These are phyloP conservation scores for Bicyclus anynana DNA, from an alignment of 1,140 invertebrate genomes.

Conservation along the genomic window DNA sequence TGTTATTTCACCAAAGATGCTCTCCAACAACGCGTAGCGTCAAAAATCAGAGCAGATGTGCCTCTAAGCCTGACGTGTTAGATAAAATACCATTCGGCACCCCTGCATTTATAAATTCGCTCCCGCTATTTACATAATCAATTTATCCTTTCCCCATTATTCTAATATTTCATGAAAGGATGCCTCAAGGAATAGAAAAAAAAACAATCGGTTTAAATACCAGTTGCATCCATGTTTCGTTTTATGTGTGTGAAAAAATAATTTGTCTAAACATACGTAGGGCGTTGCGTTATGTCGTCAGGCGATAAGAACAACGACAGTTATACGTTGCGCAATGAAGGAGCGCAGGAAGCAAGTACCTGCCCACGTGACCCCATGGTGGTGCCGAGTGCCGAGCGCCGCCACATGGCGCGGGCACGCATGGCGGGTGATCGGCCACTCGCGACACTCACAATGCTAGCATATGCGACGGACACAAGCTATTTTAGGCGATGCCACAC, in stretches of 20 bases:
- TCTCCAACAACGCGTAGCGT: slow-evolving; percentile 32
- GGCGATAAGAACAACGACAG: slow-evolving; percentile 39
- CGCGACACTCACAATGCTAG: slow-evolving; percentile 33
- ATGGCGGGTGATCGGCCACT: slow-evolving; percentile 45
- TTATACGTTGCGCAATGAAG: slow-evolving; percentile 53
- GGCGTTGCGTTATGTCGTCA: slow-evolving; percentile 29
- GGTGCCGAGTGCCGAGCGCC: slow-evolving; percentile 19
- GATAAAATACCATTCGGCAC: slow-evolving; percentile 44
- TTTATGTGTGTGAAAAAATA: not conserved
- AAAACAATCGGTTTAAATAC: too few relatives aligned
- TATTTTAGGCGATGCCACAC: slow-evolving; percentile 27
- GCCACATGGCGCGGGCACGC: slow-evolving; percentile 47
- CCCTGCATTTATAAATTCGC: slow-evolving; percentile 39
- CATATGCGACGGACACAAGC: slow-evolving; percentile 28
- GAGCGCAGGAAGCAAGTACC: slow-evolving; percentile 53
- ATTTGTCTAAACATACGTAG: slow-evolving; percentile 16
- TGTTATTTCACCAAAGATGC: slow-evolving; percentile 57
- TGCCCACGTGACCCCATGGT: slow-evolving; percentile 55
- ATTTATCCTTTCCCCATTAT: slow-evolving; percentile 38
- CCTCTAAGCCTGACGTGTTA: slow-evolving; percentile 43
- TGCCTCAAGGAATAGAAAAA: not conserved
- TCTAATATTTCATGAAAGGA: slow-evolving; percentile 32
- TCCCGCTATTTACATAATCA: slow-evolving; percentile 52
- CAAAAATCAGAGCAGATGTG: slow-evolving; percentile 69
- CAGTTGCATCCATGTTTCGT: not conserved